phyloP scores from a whole-genome alignment of 1,140 invertebrate species.

The Ceratina calcarata region DNA sequence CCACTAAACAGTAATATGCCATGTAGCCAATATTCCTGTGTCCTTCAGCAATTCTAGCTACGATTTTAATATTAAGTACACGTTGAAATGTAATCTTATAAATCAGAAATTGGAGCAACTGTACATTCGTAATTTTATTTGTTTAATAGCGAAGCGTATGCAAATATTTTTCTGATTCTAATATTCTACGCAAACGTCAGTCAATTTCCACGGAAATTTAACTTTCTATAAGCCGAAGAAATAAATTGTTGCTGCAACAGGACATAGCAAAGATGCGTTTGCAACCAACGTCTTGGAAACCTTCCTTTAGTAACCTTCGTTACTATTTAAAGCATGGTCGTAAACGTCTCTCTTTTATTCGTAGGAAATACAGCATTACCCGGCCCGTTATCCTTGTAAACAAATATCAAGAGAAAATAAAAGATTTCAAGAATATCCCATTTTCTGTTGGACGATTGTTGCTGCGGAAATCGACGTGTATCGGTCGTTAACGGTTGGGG shows the following conservation, averaged over 20 bases:
- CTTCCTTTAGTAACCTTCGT: slow-evolving; percentile 9
- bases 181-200: no score
- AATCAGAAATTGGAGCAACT: no score
- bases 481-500: slow-evolving; percentile 1
- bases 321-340: slow-evolving; percentile 41
- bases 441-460: neutral
- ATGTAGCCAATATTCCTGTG: no score
- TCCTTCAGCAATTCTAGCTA: no score
- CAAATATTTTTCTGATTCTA: no score
- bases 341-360: slow-evolving; percentile 30
- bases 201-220: no score
- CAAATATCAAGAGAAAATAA: slow-evolving; percentile 14
- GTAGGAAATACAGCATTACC: slow-evolving; percentile 15
- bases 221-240: no score
- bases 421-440: slow-evolving; percentile 23
- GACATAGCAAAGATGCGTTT: neutral
- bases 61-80: no score
- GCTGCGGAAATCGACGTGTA: slow-evolving; percentile 33
- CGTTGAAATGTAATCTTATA: no score
- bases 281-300: neutral
- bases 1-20: slow-evolving; percentile 37
- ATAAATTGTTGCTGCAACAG: no score
- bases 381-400: slow-evolving; percentile 53
- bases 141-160: no score
- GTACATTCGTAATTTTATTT: no score